Conservation (phyloP, 2,888 invertebrate species). For the Cosmopolites sordidus region DNA sequence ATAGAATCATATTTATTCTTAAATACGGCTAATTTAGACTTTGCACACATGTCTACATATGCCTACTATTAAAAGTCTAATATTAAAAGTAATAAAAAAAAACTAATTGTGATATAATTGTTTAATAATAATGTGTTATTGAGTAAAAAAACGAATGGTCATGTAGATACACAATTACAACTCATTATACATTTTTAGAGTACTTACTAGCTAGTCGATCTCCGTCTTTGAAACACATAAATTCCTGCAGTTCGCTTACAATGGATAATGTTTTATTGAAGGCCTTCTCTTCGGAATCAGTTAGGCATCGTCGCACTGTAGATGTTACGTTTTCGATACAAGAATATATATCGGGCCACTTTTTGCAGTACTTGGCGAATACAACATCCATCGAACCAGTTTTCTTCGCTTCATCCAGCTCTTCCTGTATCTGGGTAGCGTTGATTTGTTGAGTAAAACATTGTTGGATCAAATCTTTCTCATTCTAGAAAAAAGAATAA, state of each 20-base stretch:
- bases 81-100: no score
- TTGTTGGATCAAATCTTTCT: conserved; percentile 45
- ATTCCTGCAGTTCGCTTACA: conserved; percentile 64
- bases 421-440: conserved; percentile 53
- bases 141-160: no score
- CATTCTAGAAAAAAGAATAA: conserved; percentile 25
- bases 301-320: conserved; percentile 61
- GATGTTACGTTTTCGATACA: conserved; percentile 59
- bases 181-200: background rate
- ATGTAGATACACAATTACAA: background rate
- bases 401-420: conserved; percentile 67
- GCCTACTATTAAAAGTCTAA: no score
- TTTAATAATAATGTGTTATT: no score
- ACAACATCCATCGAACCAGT: conserved; percentile 50
- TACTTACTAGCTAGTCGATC: conserved; percentile 74
- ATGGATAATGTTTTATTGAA: conserved; percentile 62
- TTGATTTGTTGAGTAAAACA: conserved; percentile 62
- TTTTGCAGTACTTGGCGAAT: conserved; percentile 62
- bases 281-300: conserved; percentile 57
- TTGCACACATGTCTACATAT: no score
- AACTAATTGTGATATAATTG: no score
- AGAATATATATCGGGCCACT: conserved; percentile 55
- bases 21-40: no score
- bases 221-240: conserved; percentile 75
- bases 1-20: no score